Base-by-base conservation (phyloP, 2,888 invertebrate species). In the Eubasilissa splendida region DNA sequence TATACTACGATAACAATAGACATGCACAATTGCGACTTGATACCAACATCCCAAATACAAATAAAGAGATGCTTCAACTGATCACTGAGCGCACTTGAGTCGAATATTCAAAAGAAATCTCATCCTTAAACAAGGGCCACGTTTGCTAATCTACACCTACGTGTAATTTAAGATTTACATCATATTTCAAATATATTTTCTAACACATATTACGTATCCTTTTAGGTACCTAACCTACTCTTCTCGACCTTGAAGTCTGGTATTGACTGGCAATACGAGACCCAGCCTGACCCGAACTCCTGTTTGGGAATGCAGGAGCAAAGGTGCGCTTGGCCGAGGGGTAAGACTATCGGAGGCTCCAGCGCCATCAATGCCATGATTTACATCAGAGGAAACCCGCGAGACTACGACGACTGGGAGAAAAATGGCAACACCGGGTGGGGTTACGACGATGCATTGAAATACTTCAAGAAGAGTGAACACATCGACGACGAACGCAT, bases 341-440 rank as follows among this genome's bases (percentile, higher is more conserved):
- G 92, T 1, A 91, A 90, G 85, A 88, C 89, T 22, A 74, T 88
- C 54, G 89, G 89, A 1, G 92, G 92, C 2, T 88, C 88, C 1
- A 90, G 90, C 77, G 86, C 88, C 59, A 87, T 91, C 52, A 91
- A 91, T 85, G 87, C 87, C 83, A 88, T 92, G 89, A 86, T 87
- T 54, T 88, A 89, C 84, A 83, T 85, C 4, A 86, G 92, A 73
- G 92, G 91, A 0, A 88, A 90, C 84, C 86, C 87, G 52, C 85
- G 84, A 31, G 92, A 91, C 85, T 91, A 89, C 84, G 90, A 91
- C 84, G 85, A 86, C 3, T 91, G 91, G 91, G 89, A 87, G 42
- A 85, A 82, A 1, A 85, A 88, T 70, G 91, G 91, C 0, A 90
- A 90, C 54, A 80, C 85, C 2, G 90, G 90, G 5, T 91, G 91